A percentile compares a stretch with the other conserved stretches of the same genome.
These are phyloP conservation scores for Zeus faber DNA, from an alignment of 2,113 vertebrate species.

Conservation along the genomic window DNA sequence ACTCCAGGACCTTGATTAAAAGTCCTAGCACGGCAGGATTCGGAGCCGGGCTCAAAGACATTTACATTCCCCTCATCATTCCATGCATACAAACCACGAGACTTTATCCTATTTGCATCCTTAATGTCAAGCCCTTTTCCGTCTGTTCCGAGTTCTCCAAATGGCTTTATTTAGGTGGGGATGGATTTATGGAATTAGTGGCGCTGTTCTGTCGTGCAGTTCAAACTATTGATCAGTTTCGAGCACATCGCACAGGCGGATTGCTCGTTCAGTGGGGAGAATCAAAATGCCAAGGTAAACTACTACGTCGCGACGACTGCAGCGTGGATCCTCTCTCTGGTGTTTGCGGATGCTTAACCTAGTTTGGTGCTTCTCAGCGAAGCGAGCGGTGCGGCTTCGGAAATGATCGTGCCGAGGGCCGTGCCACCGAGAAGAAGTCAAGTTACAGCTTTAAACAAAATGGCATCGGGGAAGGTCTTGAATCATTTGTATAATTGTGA, in stretches of 20 bases:
- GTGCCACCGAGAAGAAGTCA: too few species aligned
- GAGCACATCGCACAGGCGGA: neutral
- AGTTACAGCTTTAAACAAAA: too few species aligned
- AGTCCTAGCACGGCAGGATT: conserved; percentile 41
- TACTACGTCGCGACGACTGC: too few species aligned
- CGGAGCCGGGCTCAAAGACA: too few species aligned
- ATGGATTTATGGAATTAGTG: conserved; percentile 1
- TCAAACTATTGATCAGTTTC: conserved; percentile 35
- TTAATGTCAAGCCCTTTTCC: conserved; percentile 8
- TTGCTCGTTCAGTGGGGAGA: conserved; percentile 7
- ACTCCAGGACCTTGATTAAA: conserved; percentile 54
- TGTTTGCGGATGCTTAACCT: conserved; percentile 66
- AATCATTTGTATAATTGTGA: too few species aligned
- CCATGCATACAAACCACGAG: conserved; percentile 20
- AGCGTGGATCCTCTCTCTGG: conserved; percentile 24
- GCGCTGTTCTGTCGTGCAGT: neutral
- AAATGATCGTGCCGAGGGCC: conserved; percentile 51
- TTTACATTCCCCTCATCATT: conserved; percentile 40
- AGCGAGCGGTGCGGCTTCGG: conserved; percentile 41
- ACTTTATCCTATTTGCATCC: conserved; percentile 27
- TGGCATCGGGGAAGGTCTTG: too few species aligned
- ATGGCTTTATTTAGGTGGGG: conserved; percentile 18
- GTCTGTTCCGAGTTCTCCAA: conserved; percentile 16
- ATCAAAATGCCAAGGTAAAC: conserved; percentile 30
- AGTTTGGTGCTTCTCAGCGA: conserved; percentile 50